Evolutionary conservation across 2,888 invertebrate genomes (phyloP), one percentile per base, ranked within the genome.

Genomic region (Carabus problematicus): DNA sequence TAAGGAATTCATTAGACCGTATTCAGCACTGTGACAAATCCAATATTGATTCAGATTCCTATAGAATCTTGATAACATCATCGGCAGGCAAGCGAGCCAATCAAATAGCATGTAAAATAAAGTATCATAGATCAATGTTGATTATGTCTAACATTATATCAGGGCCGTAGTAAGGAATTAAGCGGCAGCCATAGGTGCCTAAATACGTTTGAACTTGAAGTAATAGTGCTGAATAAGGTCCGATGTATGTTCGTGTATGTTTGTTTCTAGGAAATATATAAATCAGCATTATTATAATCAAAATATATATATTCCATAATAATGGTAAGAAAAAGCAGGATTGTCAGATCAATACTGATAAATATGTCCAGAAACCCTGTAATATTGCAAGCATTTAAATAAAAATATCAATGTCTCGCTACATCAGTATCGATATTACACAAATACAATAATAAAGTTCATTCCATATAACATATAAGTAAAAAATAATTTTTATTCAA

Each of bases 281-380:
- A 14, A 12, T 45, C 14, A 29, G 29, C 6, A 29, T 29, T 29
- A 29, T 29, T 29, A 29, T 29, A 29, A 29, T 29, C 3, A 29
- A 29, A 29, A 29, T 29, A 29, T 29, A 29, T 9, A 7, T 56
- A 11, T 56, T 56, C 12, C 18, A 55, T 19, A 19, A 55, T 54
- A 19, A 18, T 11, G 8, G 19, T 29, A 56, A 52, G 52, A 52
- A 14, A 56, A 64, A 62, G 62, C 55, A 64, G 45, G 55, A 64
- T 64, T 64, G 64, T 64, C 64, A 42, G 14, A 54, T 43, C 29
- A 64, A 64, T 64, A 64, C 64, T 58, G 64, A 64, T 56, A 56
- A 45, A 62, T 62, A 62, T 29, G 62, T 62, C 39, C 39, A 19
- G 56, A 47, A 62, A 62, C 62, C 62, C 62, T 62, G 62, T 62